Base-by-base conservation (phyloP, 2,888 invertebrate genomes). In the Listrodromus nycthemerus region DNA sequence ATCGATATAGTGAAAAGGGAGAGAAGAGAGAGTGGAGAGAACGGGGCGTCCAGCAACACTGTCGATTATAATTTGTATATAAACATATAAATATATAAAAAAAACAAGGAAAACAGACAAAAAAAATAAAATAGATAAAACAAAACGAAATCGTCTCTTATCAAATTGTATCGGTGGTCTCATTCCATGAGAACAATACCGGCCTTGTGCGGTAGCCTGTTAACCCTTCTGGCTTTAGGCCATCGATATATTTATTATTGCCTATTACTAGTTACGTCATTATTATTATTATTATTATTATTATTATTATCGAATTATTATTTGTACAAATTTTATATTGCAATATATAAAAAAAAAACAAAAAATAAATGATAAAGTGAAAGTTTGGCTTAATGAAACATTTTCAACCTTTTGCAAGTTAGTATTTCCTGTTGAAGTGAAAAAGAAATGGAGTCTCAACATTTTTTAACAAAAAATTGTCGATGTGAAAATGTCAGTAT, bases 321-420 rank as follows among this genome's bases (percentile, higher is more conserved):
- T 90, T 91, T 91, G 91, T 93, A 93, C 92, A 93, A 93, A 93
- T 92, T 92, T 92, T 92, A 92, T 91, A 92, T 93, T 93, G 92
- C 93, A 92, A 93, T 93, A 93, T 91, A 89, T n/a, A 92, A 87
- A 82, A 73, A 83, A 83, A 84, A 79, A 70, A 84, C 82, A 82
- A 80, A 61, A 66, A 91, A 92, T 92, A 92, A 92, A 92, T 87
- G 87, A 91, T 89, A 89, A 92, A 92, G 87, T 87, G 84, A 86
- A 82, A 87, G 82, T 88, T 88, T 88, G 87, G 30, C 85, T 84
- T 85, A 85, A 85, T 67, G 73, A 69, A 24, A 55, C 24, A 52
- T 21, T 41, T 13, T 76, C n/a, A 21, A 58, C 27, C 48, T 27
- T 16, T 67, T 41, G 19, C 13, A 27, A 3, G 7, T 33, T 8